phyloP scores from a whole-genome alignment of 2,888 invertebrate species.

The Chloroclystis v-ata region DNA sequence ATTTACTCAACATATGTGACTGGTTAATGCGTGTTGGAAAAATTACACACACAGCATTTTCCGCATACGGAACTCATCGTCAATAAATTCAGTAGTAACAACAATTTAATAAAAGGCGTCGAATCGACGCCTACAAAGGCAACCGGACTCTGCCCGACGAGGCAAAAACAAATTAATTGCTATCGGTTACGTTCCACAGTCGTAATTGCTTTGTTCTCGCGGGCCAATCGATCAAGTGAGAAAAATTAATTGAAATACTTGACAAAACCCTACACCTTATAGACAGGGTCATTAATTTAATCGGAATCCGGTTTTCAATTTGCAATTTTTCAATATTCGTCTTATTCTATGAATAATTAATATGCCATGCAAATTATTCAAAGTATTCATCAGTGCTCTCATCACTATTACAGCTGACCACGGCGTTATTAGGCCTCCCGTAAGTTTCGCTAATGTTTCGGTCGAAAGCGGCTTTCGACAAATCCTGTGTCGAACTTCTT shows the following conservation, averaged over 20 bases:
- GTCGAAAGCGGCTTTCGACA: no score
- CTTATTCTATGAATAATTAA: no score
- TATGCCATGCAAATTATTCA: no score
- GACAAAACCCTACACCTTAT: constrained; percentile 36
- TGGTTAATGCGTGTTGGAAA: background rate
- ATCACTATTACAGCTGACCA: no score
- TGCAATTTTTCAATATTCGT: no score
- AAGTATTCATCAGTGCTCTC: no score
- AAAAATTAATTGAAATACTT: constrained; percentile 72
- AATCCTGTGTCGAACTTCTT: no score
- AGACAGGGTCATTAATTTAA: constrained; percentile 36
- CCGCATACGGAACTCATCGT: constrained; percentile 22
- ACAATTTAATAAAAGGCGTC: constrained; percentile 61
- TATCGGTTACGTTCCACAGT: constrained; percentile 67
- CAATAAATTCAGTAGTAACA: constrained; percentile 38
- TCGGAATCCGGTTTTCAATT: constrained; percentile 24
- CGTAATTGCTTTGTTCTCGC: constrained; percentile 73
- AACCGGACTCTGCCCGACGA: constrained; percentile 55
- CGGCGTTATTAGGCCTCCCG: no score
- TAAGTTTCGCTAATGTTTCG: no score
- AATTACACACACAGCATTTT: constrained; percentile 2
- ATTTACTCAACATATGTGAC: background rate
- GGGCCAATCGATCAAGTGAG: constrained; percentile 67
- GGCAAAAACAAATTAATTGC: constrained; percentile 75
- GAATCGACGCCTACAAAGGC: constrained; percentile 60